These are phyloP conservation scores for Columba guinea DNA, from an alignment of 2,797 vertebrate species.

Conservation along the genomic window DNA sequence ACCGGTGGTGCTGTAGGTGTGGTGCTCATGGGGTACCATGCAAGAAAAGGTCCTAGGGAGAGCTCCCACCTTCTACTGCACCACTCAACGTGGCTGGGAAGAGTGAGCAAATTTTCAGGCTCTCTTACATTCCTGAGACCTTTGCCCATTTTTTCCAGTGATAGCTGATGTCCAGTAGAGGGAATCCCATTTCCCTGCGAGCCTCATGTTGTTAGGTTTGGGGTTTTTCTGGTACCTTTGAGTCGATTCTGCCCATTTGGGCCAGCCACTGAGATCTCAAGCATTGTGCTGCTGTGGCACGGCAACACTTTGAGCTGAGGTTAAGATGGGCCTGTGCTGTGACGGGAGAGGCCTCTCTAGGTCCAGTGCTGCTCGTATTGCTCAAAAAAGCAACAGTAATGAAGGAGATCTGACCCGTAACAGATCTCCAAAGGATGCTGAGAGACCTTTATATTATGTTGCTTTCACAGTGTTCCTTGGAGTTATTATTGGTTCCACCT, in stretches of 20 bases:
- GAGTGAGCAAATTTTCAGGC: neutral
- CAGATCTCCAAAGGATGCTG: neutral
- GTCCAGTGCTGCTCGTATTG: neutral
- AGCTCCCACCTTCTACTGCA: neutral
- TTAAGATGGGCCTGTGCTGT: neutral
- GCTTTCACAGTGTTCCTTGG: constrained; percentile 31
- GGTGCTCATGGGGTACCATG: accelerated
- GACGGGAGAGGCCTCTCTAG: neutral
- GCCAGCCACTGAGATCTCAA: neutral
- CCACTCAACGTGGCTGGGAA: accelerated
- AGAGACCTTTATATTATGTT: constrained; percentile 2
- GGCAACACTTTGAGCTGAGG: neutral
- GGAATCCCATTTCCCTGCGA: neutral
- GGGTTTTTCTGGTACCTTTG: neutral
- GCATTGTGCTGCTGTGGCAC: accelerated
- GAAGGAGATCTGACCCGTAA: neutral
- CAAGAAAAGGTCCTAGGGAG: neutral
- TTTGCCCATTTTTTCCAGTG: neutral
- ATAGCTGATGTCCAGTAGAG: neutral
- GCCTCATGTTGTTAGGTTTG: neutral
- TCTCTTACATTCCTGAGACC: neutral
- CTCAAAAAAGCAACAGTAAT: neutral
- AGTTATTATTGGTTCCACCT: constrained; percentile 64
- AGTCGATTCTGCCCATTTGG: neutral
- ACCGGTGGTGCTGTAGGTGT: neutral